A percentile compares a stretch with the other conserved stretches of the same genome.
phyloP scores from a whole-genome alignment of 2,113 vertebrate genomes.

The Porphyrio hochstetteri region DNA sequence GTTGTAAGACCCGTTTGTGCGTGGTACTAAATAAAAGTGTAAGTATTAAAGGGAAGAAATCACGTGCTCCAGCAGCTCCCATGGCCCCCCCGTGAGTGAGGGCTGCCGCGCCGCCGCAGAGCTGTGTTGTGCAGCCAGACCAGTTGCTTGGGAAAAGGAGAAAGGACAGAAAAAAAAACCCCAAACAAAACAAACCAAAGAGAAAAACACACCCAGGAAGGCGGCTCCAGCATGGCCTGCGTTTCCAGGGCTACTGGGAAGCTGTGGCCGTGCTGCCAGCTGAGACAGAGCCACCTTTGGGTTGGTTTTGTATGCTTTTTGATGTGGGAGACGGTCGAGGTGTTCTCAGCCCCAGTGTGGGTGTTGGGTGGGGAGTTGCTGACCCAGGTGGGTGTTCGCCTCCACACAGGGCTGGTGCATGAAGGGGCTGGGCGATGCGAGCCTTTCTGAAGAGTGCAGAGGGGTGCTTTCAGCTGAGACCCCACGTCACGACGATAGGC shows the following conservation, averaged over 20 bases:
- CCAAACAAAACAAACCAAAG: not conserved
- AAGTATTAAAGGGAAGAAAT: not conserved
- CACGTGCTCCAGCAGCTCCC: accelerated
- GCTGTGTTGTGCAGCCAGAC: not conserved
- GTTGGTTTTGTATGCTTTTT: not conserved
- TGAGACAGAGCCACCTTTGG: not conserved
- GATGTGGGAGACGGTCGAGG: accelerated
- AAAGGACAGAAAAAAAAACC: not conserved
- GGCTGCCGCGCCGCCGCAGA: accelerated
- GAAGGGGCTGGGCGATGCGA: conserved; percentile 50
- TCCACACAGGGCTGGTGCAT: not conserved
- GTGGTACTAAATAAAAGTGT: not conserved
- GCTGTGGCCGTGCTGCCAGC: not conserved
- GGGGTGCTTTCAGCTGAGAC: conserved; percentile 73
- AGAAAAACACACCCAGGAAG: not conserved
- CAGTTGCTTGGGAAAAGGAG: not conserved
- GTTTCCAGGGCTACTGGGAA: conserved; percentile 33
- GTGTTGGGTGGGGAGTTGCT: not conserved
- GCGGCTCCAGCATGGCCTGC: accelerated
- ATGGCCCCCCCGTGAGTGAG: not conserved
- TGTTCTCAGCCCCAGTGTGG: accelerated
- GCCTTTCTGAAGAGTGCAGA: conserved; percentile 75
- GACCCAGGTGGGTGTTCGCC: no score
- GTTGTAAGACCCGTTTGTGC: no score
- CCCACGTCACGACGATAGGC: conserved; percentile 70